Base-by-base conservation (phyloP, 2,113 vertebrate species). In the Hippocampus mohnikei region DNA sequence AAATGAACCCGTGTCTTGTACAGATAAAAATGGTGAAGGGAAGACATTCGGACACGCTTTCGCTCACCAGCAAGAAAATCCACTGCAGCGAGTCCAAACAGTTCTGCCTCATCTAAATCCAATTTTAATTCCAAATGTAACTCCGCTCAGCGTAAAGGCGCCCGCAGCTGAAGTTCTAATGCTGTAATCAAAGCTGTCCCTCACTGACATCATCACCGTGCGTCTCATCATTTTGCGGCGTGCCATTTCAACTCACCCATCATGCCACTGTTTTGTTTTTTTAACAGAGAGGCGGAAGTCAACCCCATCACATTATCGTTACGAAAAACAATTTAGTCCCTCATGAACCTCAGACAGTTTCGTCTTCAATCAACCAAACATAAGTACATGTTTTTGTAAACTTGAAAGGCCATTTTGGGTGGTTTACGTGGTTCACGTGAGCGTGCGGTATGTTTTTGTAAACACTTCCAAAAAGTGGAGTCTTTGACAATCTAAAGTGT, bases 161-260 rank as follows among this genome's bases (percentile, higher is more conserved):
- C 61, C 75, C 46, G 5, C 78, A 77, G 69, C 33, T 68, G 27
- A 37, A 88, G 74, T 86, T 84, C 29, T 76, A 78, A 84, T 86
- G 75, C 80, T 84, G 74, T 88, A 82, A 87, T 88, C 85, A 88
- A 82, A 87, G 86, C 82, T 84, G 84, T 78, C 75, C 76, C 67
- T 67, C 82, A 71, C 61, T 78, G 80, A 85, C 77, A 79, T 85
- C 88, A 80, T 84, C 82, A 76, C 77, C 50, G 63, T 67, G 67
- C 46, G 40, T 76, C 77, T 81, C 78, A 53, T 84, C 86, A 85
- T 65, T 55, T 33, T 33, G 27, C 82, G 79, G 81, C 77, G 72
- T 78, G 84, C 81, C 87, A 74, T 85, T 85, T 85, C 80, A 67
- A 84, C 59, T 71, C 72, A 81, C 74, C 23, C 71, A 77, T 84